phyloP scores from a whole-genome alignment of 2,888 invertebrate species.

The Drosophila borborema region DNA sequence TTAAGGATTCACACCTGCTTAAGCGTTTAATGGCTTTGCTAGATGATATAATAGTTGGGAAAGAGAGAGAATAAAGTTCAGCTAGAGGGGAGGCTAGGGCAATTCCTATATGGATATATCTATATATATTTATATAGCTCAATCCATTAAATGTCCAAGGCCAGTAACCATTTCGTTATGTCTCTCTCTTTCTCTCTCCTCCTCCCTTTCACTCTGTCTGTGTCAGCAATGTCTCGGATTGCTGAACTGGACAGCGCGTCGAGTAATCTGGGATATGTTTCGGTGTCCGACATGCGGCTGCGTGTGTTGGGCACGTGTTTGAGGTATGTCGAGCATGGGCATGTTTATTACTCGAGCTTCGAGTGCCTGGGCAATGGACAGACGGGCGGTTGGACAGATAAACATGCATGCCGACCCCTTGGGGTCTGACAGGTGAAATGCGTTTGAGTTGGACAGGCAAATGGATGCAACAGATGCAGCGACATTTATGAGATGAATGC shows the following conservation, averaged over 20 bases:
- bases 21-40: not conserved
- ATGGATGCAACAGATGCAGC: conserved; percentile 40
- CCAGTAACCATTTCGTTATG: conserved; percentile 7
- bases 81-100: no score
- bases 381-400: not conserved
- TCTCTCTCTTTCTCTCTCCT: not conserved
- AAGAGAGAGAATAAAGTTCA: no score
- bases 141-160: conserved; percentile 26
- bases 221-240: conserved; percentile 10
- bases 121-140: not conserved
- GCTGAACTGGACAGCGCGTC: conserved; percentile 15
- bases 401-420: conserved; percentile 2
- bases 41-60: not conserved
- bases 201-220: not conserved
- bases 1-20: not conserved
- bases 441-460: conserved; percentile 22
- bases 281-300: conserved; percentile 37
- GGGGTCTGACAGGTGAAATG: conserved; percentile 28
- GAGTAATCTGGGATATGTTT: conserved; percentile 16
- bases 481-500: conserved; percentile 26
- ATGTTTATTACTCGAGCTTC: conserved; percentile 59
- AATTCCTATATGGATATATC: no score
- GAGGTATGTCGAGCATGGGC: conserved; percentile 58
- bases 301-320: conserved; percentile 57
- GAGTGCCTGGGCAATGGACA: conserved; percentile 19